Evolutionary conservation across 1,140 invertebrate species (phyloP), one percentile per base, ranked within the genome.

Genomic region (Geopemphigus sp.): DNA sequence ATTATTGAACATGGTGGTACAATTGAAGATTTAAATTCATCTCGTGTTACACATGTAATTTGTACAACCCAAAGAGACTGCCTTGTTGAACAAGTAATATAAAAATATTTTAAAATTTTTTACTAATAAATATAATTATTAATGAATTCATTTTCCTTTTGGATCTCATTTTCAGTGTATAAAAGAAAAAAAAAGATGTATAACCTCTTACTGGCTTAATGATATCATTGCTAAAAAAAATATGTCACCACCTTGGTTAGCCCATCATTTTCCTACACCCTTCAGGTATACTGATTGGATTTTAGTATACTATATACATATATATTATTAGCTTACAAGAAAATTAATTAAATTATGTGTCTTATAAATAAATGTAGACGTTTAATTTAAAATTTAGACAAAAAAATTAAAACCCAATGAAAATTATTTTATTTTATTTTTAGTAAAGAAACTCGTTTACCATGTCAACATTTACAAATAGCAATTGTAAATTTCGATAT

Each of bases 171-270:
- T 53, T 57, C 84, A 93, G 88, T 93, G 91, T 0, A 84, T 94
- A 19, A 88, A 91, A 47, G 93, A 95, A 85, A 89, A 90, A 5
- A 92, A 92, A 92, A 92, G 95, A 29, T 94, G 96, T 84, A 94
- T 98, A 8, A 97, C 95, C 11, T 91, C 95, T 19, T 94, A 93
- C 86, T 99, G 97, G 97, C 86, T 99, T 19, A 96, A 93, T 81
- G 96, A 98, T 85, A 91, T 95, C 32, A 89, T 97, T 80, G 84
- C 90, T 4, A 91, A 92, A 73, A 92, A 94, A 82, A 92, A 93
- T 84, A 90, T 97, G 83, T 84, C 91, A 80, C 94, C 95, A 3
- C 96, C 97, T 0, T 98, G 93, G 92, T 92, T 95, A 83, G 94
- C 94, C 3, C 85, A 97, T 50, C 96, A 98, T 85, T 88, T 98